Evolutionary conservation across 2,888 invertebrate genomes (phyloP), one percentile per base, ranked within the genome.

Genomic region (Hemicrepidius hirtus): DNA sequence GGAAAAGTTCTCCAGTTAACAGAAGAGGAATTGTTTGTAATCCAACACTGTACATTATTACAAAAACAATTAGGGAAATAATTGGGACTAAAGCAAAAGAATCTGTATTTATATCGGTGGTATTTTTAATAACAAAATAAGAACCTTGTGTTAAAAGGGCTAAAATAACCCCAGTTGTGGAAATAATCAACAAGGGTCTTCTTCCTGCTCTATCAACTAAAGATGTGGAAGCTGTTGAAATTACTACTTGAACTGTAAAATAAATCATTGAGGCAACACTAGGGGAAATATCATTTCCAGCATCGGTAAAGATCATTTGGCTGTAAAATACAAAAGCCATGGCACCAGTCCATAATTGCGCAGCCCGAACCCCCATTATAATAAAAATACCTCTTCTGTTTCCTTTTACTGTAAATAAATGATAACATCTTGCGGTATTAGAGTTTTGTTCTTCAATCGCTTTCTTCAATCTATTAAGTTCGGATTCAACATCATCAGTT

Each of bases 121-220:
- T 12, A 6, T 50, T 21, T 21, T 50, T 50, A 1, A 50, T 10
- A 4, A 12, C 1, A n/a, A 50, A 50, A n/a, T 50, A 50, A 3
- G 18, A 50, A 3, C 86, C 86, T 71, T 86, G 83, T 3, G 84
- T 77, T 2, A 82, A 73, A 6, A 87, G 80, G 0, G 85, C 80
- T 2, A 87, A 18, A 0, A 86, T 79, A 13, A 86, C 84, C 0
- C 86, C 79, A 1, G 85, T 68, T 10, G 74, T 76, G 3, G 92
- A 92, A 37, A 90, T 82, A 16, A 92, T 80, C 6, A 93, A 84
- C 10, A 93, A 86, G 3, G 90, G 89, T 70, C 90, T 89, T 64
- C 92, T 87, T 20, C 92, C 92, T 18, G 90, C 88, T 50, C 88
- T 87, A 80, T 93, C 93, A 32, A 90, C 89, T 1, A 91, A 85